Evolutionary conservation across 2,797 vertebrate genomes (phyloP).

Genomic region (Sandelia bainsii): DNA sequence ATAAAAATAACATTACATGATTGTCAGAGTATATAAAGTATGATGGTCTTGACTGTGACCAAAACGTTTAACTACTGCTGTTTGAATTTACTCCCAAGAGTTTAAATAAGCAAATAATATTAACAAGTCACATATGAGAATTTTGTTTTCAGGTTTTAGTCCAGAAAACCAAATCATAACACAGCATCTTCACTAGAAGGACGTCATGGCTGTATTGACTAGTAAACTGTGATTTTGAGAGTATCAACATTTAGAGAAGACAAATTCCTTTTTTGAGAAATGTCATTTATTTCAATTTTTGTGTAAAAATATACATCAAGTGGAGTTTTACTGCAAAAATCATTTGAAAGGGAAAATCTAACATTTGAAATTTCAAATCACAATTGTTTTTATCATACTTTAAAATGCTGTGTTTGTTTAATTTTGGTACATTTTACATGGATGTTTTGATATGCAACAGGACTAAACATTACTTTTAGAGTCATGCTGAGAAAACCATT

Average conservation of each 20-base stretch:
- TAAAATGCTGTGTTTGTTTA: conserved; percentile 4
- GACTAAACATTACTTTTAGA: neutral
- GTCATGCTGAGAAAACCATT: neutral
- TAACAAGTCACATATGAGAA: too few species aligned
- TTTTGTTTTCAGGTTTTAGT: too few species aligned
- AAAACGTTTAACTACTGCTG: too few species aligned
- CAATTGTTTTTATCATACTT: neutral
- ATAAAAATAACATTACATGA: neutral
- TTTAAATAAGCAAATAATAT: too few species aligned
- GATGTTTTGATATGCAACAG: neutral
- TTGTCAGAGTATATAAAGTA: neutral
- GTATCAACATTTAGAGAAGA: conserved; percentile 7
- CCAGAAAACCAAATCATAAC: too few species aligned
- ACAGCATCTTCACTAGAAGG: too few species aligned
- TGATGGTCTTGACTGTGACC: neutral
- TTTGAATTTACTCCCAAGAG: too few species aligned
- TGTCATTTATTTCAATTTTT: conserved; percentile 61
- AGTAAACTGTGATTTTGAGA: neutral
- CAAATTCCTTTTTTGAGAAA: conserved; percentile 37
- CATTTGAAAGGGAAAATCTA: conserved; percentile 23
- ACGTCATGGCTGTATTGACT: neutral
- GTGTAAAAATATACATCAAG: conserved; percentile 69
- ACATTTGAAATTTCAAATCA: neutral
- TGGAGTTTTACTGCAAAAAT: conserved; percentile 16
- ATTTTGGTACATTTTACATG: conserved; percentile 11